Percentiles rank a stretch among this genome's conserved stretches.
Evolutionary conservation across 2,113 vertebrate species (phyloP).

Genomic region (Pionites leucogaster): DNA sequence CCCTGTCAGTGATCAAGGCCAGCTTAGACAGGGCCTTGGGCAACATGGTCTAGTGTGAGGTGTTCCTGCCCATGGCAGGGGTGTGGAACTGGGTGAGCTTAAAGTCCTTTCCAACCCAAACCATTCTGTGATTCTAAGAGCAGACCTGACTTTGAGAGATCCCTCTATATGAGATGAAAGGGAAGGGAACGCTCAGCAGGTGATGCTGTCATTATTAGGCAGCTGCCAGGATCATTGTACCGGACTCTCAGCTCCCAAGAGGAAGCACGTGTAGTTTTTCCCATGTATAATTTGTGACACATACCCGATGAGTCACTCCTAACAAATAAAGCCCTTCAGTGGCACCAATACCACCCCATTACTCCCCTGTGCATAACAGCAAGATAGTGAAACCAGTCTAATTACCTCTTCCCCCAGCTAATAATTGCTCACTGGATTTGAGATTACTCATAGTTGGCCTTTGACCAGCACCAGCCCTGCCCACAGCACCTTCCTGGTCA

Average conservation of each 20-base stretch:
- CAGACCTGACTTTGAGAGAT: not conserved
- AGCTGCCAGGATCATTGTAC: not conserved
- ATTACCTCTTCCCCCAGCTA: not conserved
- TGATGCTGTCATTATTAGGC: not conserved
- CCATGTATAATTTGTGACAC: not conserved
- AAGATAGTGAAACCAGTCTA: not conserved
- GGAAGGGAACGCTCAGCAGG: not conserved
- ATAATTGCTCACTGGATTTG: conserved; percentile 3
- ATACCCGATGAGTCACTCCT: not conserved
- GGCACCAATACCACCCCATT: not conserved
- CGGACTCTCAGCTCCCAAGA: not conserved
- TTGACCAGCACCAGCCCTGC: conserved; percentile 12
- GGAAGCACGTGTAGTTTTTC: not conserved
- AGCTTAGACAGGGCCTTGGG: not conserved
- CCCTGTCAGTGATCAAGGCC: not conserved
- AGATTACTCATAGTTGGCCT: conserved; percentile 49
- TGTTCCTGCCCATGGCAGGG: not conserved
- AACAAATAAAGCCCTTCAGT: conserved; percentile 15
- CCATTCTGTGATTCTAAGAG: not conserved
- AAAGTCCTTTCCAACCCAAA: not conserved
- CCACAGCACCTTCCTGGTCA: not conserved
- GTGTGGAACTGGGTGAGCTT: not conserved
- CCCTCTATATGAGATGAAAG: not conserved
- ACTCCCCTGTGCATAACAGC: not conserved
- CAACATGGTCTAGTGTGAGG: not conserved